Evolutionary conservation across 1,140 invertebrate species (phyloP).

Genomic region (Mactra quadrangularis): DNA sequence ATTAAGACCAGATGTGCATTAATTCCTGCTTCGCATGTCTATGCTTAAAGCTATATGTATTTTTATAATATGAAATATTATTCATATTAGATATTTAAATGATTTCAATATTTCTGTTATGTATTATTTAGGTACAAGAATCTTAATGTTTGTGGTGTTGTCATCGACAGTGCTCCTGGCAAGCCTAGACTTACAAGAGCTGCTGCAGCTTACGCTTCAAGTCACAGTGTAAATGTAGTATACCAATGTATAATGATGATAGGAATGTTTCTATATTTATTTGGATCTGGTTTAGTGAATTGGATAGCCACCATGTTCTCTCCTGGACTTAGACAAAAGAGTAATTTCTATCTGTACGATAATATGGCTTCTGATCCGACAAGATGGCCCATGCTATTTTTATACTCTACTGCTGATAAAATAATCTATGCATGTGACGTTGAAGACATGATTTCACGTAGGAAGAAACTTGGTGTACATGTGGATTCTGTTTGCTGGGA

Average conservation of each 20-base stretch:
- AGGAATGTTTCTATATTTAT: slow-evolving; percentile 66
- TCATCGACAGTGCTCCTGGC: slow-evolving; percentile 91
- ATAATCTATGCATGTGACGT: slow-evolving; percentile 85
- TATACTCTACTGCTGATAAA: slow-evolving; percentile 90
- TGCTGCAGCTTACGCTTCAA: slow-evolving; percentile 85
- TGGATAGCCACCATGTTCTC: slow-evolving; percentile 42
- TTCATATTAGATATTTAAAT: no score
- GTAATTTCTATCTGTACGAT: slow-evolving; percentile 67
- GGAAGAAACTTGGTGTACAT: slow-evolving; percentile 86
- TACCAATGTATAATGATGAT: slow-evolving; percentile 73
- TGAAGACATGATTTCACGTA: slow-evolving; percentile 82
- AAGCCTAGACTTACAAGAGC: slow-evolving; percentile 86
- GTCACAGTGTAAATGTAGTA: slow-evolving; percentile 80
- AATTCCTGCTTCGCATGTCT: no score
- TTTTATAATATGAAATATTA: no score
- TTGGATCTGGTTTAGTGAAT: slow-evolving; percentile 57
- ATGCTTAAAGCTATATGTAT: no score
- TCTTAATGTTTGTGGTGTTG: slow-evolving; percentile 87
- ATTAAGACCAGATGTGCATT: no score
- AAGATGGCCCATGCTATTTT: slow-evolving; percentile 89
- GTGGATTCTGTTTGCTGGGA: slow-evolving; percentile 87
- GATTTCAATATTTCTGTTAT: no score
- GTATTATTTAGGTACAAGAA: slow-evolving; percentile 49
- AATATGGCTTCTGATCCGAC: slow-evolving; percentile 83
- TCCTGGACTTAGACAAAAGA: slow-evolving; percentile 46